Evolutionary conservation across 2,888 invertebrate genomes (phyloP).

Genomic region (Lycia hirtaria): DNA sequence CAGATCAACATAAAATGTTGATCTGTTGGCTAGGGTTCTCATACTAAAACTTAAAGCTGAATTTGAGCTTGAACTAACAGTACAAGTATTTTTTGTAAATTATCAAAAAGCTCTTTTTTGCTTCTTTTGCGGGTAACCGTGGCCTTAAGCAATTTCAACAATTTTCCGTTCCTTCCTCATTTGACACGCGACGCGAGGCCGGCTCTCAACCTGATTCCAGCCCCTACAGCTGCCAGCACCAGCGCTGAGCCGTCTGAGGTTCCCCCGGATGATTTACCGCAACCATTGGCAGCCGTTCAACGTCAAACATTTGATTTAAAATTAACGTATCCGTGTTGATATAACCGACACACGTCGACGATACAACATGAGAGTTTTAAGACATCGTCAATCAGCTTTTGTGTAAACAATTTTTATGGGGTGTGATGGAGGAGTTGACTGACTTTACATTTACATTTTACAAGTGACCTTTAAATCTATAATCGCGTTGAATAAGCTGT

Average conservation of each 20-base stretch:
- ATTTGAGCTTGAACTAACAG: no score
- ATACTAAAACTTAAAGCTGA: no score
- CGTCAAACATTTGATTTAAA: slow-evolving; percentile 56
- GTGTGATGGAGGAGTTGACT: neutral
- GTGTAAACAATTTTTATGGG: slow-evolving; percentile 25
- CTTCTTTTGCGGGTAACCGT: no score
- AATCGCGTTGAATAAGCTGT: no score
- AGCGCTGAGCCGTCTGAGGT: slow-evolving; percentile 40
- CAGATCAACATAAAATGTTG: no score
- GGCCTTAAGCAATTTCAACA: neutral
- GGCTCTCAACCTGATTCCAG: slow-evolving; percentile 16
- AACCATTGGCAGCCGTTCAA: slow-evolving; percentile 60
- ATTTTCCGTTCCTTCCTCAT: slow-evolving; percentile 2
- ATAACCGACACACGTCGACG: slow-evolving; percentile 21
- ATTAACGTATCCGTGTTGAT: slow-evolving; percentile 41
- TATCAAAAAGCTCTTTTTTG: no score
- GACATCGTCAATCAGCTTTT: slow-evolving; percentile 14
- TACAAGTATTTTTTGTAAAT: no score
- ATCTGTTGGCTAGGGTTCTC: no score
- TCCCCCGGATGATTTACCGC: slow-evolving; percentile 48
- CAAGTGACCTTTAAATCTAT: no score
- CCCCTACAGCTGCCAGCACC: slow-evolving; percentile 41
- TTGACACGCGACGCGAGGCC: slow-evolving; percentile 17
- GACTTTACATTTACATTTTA: neutral
- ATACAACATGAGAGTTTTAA: slow-evolving; percentile 20